Percentiles rank a stretch among this genome's conserved stretches.
Evolutionary conservation across 2,113 vertebrate genomes (phyloP).

Genomic region (Oncorhynchus keta): DNA sequence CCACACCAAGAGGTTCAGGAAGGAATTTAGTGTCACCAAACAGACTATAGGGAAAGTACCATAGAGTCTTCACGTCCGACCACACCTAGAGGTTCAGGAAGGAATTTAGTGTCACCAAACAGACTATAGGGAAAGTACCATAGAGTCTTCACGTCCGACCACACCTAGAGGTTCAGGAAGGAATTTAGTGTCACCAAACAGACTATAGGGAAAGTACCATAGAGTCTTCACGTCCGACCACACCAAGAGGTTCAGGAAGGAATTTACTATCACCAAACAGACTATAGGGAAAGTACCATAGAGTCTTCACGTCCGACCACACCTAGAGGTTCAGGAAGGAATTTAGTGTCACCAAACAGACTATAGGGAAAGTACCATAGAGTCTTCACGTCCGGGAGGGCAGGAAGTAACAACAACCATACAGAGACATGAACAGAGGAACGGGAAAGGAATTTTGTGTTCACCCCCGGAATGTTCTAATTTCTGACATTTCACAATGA

Average conservation of each 20-base stretch:
- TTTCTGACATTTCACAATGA: slow-evolving; percentile 34
- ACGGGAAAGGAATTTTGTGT: too few relatives aligned
- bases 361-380: not conserved
- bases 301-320: slow-evolving; percentile 97
- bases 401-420: too few relatives aligned
- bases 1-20: slow-evolving; percentile 82
- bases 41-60: slow-evolving; percentile 71
- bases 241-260: slow-evolving; percentile 72
- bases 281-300: slow-evolving; percentile 79
- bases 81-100: slow-evolving; percentile 79
- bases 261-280: slow-evolving; percentile 29
- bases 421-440: too few relatives aligned
- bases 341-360: slow-evolving; percentile 24
- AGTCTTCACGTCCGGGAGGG: not conserved
- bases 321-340: slow-evolving; percentile 67
- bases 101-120: slow-evolving; percentile 27
- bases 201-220: slow-evolving; percentile 75
- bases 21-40: slow-evolving; percentile 28
- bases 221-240: slow-evolving; percentile 98
- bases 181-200: slow-evolving; percentile 27
- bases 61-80: slow-evolving; percentile 96
- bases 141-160: slow-evolving; percentile 96
- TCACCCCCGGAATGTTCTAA: not conserved
- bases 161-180: slow-evolving; percentile 77
- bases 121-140: slow-evolving; percentile 76